Evolutionary conservation across 2,113 vertebrate species (phyloP), one percentile per base, ranked within the genome.

Genomic region (Elephantulus edwardii): DNA sequence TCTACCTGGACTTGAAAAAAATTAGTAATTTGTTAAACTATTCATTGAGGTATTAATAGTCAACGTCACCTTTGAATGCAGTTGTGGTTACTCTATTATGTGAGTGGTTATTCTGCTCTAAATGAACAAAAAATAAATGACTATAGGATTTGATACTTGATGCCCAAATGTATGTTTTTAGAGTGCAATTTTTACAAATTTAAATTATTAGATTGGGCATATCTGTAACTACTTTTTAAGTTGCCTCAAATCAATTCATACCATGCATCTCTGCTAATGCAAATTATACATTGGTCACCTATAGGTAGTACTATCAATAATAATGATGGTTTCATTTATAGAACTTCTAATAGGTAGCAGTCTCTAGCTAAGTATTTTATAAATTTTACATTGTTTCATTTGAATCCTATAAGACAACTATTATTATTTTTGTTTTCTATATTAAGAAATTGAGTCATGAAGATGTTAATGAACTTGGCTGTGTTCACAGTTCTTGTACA

Each of bases 121-220:
- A 89, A 40, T 89, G 72, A 84, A 89, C 79, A 64, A 68, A 79
- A 84, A 84, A 28, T 52, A 78, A 79, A 26, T 84, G 64, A 54
- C 17, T 64, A 44, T 74, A 89, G 14, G 84, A 66, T 79, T 79
- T 79, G 54, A 12, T 72, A 44, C 71, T 89, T 74, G 54, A 66
- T 64, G 62, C 68, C 38, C n/a, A 71, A 74, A 62, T 74, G 62
- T 70, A 74, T 33, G 54, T 79, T 84, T 88, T 85, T 44, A 19
- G 26, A 84, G 50, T 40, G 72, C 12, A 83, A 22, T 89, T 74
- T 44, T 8, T 64, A 74, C 46, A 62, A 92, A 72, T 42, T 72
- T 38, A 40, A 58, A 62, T 40, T 83, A 52, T 88, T 78, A 44
- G 28, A 40, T 70, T 83, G 83, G 46, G 33, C 74, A 72, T 84